Conservation (phyloP, 2,888 invertebrate genomes). For the Drosophila borealis region DNA sequence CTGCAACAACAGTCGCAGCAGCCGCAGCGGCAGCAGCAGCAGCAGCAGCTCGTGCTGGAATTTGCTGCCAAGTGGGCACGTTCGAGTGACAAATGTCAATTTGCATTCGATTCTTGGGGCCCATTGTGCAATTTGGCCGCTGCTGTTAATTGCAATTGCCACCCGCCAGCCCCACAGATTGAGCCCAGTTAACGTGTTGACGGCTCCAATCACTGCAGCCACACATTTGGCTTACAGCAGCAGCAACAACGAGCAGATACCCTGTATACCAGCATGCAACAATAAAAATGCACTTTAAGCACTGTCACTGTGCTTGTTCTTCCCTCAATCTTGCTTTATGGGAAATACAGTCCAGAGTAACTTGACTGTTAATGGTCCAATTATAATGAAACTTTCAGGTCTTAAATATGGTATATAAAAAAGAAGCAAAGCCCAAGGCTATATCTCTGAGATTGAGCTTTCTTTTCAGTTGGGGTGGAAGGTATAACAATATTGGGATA, state of each 20-base stretch:
- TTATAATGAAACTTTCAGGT: no score
- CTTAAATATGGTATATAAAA: no score
- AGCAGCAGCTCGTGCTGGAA: conserved; percentile 49
- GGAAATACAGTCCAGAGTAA: no score
- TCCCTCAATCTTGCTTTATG: no score
- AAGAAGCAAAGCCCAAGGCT: no score
- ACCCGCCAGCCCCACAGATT: conserved; percentile 11
- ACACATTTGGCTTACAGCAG: neutral
- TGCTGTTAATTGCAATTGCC: conserved; percentile 59
- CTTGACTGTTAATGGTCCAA: no score
- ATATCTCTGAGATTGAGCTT: no score
- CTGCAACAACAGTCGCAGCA: conserved; percentile 19
- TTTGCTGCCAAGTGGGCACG: conserved; percentile 54
- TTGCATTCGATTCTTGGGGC: conserved; percentile 69
- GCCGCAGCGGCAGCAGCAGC: conserved; percentile 6
- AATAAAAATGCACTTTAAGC: no score
- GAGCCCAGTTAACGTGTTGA: conserved; percentile 36
- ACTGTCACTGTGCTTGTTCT: no score
- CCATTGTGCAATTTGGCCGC: conserved; percentile 50
- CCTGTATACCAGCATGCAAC: no score
- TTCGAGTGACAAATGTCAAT: conserved; percentile 76
- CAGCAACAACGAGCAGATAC: conserved; percentile 6
- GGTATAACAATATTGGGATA: no score
- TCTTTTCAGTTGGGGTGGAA: no score
- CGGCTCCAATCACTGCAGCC: conserved; percentile 49